Conservation (phyloP, 2,888 invertebrate species). For the Erebia palarica region DNA sequence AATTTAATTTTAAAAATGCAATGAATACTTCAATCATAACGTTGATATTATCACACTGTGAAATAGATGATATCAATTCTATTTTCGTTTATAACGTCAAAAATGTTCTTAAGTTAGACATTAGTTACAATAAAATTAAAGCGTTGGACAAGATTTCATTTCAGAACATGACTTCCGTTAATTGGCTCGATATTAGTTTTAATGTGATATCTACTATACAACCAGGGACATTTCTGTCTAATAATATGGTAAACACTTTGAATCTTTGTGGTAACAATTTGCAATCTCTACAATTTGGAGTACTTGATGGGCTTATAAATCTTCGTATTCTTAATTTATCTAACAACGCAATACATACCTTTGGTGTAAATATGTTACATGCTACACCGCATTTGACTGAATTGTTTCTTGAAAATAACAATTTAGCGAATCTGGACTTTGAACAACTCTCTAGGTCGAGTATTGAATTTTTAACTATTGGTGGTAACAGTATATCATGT, state of each 20-base stretch:
- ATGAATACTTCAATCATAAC: constrained; percentile 29
- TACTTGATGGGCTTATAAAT: constrained; percentile 29
- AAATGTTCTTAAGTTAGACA: constrained; percentile 22
- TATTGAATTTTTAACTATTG: constrained; percentile 33
- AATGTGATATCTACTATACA: constrained; percentile 36
- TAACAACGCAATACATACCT: constrained; percentile 31
- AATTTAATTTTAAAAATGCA: constrained; percentile 23
- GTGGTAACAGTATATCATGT: constrained; percentile 36
- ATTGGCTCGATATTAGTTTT: constrained; percentile 35
- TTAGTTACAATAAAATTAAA: constrained; percentile 31
- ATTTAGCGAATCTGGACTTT: constrained; percentile 29
- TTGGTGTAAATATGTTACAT: constrained; percentile 32
- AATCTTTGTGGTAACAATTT: constrained; percentile 29
- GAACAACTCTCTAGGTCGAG: constrained; percentile 18
- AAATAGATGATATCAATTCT: constrained; percentile 28
- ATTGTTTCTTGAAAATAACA: constrained; percentile 35
- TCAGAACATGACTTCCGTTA: constrained; percentile 26
- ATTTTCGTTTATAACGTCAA: constrained; percentile 26
- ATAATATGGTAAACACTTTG: constrained; percentile 31
- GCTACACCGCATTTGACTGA: constrained; percentile 27
- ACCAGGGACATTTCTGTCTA: constrained; percentile 36
- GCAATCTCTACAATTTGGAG: constrained; percentile 31
- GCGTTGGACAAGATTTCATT: constrained; percentile 31
- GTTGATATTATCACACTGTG: constrained; percentile 27
- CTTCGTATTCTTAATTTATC: constrained; percentile 36